Evolutionary conservation across 1,140 invertebrate species (phyloP).

Genomic region (Rhyacophila brunnea): DNA sequence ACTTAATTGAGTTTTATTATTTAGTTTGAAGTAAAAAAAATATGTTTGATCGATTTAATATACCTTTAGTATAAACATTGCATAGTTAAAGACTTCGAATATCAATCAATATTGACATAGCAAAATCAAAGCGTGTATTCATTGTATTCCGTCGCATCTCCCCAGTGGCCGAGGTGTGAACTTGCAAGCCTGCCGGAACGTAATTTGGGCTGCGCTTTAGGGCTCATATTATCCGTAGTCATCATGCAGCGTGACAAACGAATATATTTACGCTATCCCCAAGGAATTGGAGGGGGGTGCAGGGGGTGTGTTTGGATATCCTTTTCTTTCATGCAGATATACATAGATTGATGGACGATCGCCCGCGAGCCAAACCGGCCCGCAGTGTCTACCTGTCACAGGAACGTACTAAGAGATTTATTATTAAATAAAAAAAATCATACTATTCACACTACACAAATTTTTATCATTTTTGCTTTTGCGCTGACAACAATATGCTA

Average conservation of each 20-base stretch:
- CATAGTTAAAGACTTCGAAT: too few relatives aligned
- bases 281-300: background rate
- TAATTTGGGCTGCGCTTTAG: slow-evolving; percentile 14
- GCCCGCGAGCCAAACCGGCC: slow-evolving; percentile 9
- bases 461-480: too few relatives aligned
- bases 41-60: too few relatives aligned
- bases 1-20: too few relatives aligned
- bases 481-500: too few relatives aligned
- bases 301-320: slow-evolving; percentile 22
- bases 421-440: too few relatives aligned
- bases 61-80: too few relatives aligned
- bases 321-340: slow-evolving; percentile 30
- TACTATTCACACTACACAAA: too few relatives aligned
- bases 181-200: slow-evolving; percentile 7
- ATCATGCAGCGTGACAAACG: slow-evolving; percentile 29
- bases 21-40: too few relatives aligned
- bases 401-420: background rate
- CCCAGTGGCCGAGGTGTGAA: background rate
- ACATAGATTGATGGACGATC: slow-evolving; percentile 29
- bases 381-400: slow-evolving; percentile 6
- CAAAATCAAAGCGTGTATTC: too few relatives aligned
- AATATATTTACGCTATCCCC: slow-evolving; percentile 4
- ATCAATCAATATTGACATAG: too few relatives aligned
- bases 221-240: slow-evolving; percentile 19
- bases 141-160: slow-evolving; percentile 4